These are phyloP conservation scores for Brachionus koreanus DNA, from an alignment of 1,140 invertebrate species.

Conservation along the genomic window DNA sequence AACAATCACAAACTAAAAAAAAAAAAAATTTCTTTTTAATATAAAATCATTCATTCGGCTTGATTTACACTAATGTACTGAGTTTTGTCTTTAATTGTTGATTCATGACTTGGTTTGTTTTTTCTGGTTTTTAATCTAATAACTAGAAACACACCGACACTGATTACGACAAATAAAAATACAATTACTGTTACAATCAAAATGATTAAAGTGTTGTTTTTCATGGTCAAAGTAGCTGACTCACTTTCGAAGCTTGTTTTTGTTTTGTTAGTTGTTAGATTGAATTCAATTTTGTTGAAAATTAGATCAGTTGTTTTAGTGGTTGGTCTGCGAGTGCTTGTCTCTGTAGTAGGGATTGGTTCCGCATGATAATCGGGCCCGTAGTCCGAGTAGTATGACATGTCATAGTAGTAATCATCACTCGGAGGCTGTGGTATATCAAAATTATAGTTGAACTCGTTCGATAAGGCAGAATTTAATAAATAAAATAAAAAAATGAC, in stretches of 20 bases:
- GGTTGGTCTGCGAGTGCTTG: neutral
- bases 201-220: neutral
- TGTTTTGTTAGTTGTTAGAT: neutral
- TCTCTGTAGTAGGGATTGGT: neutral
- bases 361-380: neutral
- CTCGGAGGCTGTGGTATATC: neutral
- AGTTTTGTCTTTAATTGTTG: neutral
- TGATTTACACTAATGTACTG: constrained; percentile 11
- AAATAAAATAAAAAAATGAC: neutral
- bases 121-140: neutral
- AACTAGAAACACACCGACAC: neutral
- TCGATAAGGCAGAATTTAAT: neutral
- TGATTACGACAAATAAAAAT: neutral
- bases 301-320: neutral
- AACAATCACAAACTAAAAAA: neutral
- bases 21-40: neutral
- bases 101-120: neutral
- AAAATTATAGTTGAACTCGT: neutral
- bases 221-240: neutral
- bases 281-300: constrained; percentile 11
- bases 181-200: neutral
- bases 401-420: constrained; percentile 13
- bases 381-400: neutral
- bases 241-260: neutral
- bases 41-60: neutral